phyloP scores from a whole-genome alignment of 2,888 invertebrate species.

The Parelbella ahira region DNA sequence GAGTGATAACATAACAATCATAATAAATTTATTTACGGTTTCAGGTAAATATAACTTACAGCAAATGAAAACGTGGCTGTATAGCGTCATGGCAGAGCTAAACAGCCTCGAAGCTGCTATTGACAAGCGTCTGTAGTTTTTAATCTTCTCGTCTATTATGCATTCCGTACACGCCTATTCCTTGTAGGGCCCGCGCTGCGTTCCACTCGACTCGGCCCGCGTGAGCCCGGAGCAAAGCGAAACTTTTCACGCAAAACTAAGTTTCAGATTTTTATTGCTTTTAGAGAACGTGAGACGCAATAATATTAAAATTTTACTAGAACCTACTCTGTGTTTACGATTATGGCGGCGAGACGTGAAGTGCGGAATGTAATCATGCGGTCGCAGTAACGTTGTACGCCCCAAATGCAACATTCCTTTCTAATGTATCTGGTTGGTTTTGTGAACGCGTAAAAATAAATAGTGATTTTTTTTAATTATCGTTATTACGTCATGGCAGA shows the following conservation, averaged over 20 bases:
- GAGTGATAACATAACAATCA: too few relatives aligned
- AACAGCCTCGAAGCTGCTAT: too few relatives aligned
- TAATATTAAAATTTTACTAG: slow-evolving; percentile 66
- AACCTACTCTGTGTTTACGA: slow-evolving; percentile 31
- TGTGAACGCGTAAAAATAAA: too few relatives aligned
- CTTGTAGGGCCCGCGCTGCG: slow-evolving; percentile 69
- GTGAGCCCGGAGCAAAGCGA: slow-evolving; percentile 63
- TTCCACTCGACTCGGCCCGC: slow-evolving; percentile 57
- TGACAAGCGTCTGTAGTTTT: slow-evolving; percentile 77
- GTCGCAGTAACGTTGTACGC: too few relatives aligned
- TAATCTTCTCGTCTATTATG: slow-evolving; percentile 76
- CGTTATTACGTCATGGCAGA: too few relatives aligned
- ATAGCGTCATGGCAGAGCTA: too few relatives aligned
- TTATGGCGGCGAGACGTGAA: slow-evolving; percentile 19
- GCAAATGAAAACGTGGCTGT: too few relatives aligned
- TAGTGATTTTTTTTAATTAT: too few relatives aligned
- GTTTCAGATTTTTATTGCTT: slow-evolving; percentile 77
- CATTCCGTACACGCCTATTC: slow-evolving; percentile 78
- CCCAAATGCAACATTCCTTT: too few relatives aligned
- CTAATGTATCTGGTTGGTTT: too few relatives aligned
- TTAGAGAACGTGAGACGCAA: slow-evolving; percentile 72
- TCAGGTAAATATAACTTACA: too few relatives aligned
- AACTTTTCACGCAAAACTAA: slow-evolving; percentile 72
- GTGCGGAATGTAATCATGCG: slow-evolving; percentile 13
- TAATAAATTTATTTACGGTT: too few relatives aligned